Conservation (phyloP, 2,888 invertebrate species). For the Eucriotettix oculatus region DNA sequence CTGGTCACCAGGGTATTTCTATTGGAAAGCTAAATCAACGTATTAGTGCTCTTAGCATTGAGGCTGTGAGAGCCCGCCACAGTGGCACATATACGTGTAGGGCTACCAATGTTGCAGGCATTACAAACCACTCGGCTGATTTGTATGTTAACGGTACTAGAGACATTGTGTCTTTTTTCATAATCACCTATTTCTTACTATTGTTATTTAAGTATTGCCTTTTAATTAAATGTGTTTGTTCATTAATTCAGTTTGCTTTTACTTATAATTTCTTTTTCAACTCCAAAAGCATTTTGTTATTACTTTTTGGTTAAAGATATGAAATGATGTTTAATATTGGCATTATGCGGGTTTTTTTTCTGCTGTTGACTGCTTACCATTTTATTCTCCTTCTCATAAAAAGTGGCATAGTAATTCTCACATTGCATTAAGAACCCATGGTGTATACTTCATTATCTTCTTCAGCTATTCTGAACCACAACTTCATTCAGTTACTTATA, state of each 20-base stretch:
- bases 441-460: too few relatives aligned
- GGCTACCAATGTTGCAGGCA: slow-evolving; percentile 38
- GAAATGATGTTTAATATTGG: too few relatives aligned
- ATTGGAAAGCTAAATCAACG: slow-evolving; percentile 46
- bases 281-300: too few relatives aligned
- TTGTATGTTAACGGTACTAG: slow-evolving; percentile 36
- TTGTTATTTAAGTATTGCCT: background rate
- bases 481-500: too few relatives aligned
- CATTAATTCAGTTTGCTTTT: background rate
- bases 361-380: too few relatives aligned
- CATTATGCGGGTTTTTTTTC: too few relatives aligned
- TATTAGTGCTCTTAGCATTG: slow-evolving; percentile 47
- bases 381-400: too few relatives aligned
- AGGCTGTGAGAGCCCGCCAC: slow-evolving; percentile 43
- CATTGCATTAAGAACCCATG: too few relatives aligned
- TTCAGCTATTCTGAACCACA: too few relatives aligned
- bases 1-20: slow-evolving; percentile 36
- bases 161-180: background rate
- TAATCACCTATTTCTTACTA: background rate
- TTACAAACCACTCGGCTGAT: slow-evolving; percentile 28
- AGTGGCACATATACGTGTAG: slow-evolving; percentile 55
- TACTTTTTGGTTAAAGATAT: too few relatives aligned
- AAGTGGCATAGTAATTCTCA: too few relatives aligned
- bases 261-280: background rate
- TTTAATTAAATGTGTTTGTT: background rate